Conservation (phyloP, 2,797 vertebrate species). For the Catharus ustulatus region DNA sequence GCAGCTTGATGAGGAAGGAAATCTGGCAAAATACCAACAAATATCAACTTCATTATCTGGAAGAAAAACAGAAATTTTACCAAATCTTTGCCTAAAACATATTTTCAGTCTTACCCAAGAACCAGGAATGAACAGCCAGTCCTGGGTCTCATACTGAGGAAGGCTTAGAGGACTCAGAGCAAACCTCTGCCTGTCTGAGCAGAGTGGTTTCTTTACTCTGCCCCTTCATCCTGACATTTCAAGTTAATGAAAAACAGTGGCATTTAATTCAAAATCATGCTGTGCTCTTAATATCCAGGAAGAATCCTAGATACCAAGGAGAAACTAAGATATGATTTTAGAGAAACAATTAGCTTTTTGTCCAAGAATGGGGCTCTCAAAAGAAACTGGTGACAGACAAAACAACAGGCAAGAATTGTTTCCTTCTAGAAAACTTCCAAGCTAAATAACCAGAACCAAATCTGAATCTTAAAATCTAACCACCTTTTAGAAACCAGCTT, state of each 20-base stretch:
- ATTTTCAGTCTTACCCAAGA: background rate
- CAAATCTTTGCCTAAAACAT: background rate
- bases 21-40: background rate
- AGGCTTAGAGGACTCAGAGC: background rate
- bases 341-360: constrained; percentile 30
- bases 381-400: background rate
- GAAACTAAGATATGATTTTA: background rate
- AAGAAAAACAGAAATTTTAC: background rate
- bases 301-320: constrained; percentile 28
- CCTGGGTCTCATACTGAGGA: background rate
- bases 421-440: constrained; percentile 23
- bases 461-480: constrained; percentile 21
- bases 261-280: background rate
- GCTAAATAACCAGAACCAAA: constrained; percentile 36
- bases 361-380: background rate
- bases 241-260: constrained; percentile 13
- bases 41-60: background rate
- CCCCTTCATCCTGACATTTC: background rate
- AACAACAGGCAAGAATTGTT: constrained; percentile 43
- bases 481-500: constrained; percentile 40
- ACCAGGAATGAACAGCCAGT: background rate
- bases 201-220: background rate
- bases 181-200: background rate
- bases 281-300: constrained; percentile 8
- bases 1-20: background rate